phyloP scores from a whole-genome alignment of 2,797 vertebrate species.

The Enteromius treurensis region DNA sequence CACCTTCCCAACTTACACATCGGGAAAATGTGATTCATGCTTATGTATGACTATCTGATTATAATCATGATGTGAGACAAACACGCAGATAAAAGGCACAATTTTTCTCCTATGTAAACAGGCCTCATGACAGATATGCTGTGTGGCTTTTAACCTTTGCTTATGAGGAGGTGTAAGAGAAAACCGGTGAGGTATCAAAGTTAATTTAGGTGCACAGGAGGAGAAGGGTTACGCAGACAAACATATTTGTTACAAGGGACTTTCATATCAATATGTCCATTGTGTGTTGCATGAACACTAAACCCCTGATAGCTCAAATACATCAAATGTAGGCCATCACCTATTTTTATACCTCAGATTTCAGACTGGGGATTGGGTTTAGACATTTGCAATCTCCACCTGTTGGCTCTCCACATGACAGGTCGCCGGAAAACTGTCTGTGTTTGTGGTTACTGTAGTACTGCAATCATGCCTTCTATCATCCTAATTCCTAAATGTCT shows the following conservation, averaged over 20 bases:
- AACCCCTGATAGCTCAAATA: neutral
- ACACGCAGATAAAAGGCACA: neutral
- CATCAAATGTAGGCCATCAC: conserved; percentile 53
- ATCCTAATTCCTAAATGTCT: neutral
- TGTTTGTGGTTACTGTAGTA: neutral
- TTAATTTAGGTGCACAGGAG: neutral
- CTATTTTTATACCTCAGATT: conserved; percentile 58
- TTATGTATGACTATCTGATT: neutral
- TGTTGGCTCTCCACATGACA: conserved; percentile 55
- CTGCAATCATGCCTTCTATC: neutral
- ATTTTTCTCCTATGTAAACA: neutral
- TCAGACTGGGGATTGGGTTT: conserved; percentile 59
- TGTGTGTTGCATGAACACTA: conserved; percentile 7
- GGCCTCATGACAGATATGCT: neutral
- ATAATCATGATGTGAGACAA: neutral
- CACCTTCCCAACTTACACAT: neutral
- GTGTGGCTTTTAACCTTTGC: conserved; percentile 27
- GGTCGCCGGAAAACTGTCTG: neutral
- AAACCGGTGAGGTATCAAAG: neutral
- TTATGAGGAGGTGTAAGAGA: conserved; percentile 7
- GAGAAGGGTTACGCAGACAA: neutral
- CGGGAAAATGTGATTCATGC: neutral
- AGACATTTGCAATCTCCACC: conserved; percentile 68
- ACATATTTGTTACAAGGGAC: neutral
- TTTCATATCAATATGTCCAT: conserved; percentile 5